These are phyloP conservation scores for Margaritifera margaritifera DNA, from an alignment of 2,888 invertebrate genomes.

Conservation along the genomic window DNA sequence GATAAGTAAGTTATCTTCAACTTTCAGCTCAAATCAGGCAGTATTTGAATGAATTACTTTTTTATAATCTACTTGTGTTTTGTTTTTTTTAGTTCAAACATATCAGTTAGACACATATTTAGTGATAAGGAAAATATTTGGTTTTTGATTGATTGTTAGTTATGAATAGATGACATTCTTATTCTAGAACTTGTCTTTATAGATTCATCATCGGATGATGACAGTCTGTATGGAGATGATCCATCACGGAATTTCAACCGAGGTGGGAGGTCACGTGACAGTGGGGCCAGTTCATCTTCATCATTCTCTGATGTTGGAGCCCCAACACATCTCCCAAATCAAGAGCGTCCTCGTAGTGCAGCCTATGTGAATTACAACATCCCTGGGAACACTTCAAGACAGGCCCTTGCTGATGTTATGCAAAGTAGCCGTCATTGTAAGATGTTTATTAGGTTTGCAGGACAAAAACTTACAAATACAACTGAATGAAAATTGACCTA, in stretches of 20 bases:
- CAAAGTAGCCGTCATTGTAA: constrained; percentile 72
- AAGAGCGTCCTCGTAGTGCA: constrained; percentile 58
- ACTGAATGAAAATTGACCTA: too few relatives aligned
- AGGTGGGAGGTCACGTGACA: constrained; percentile 58
- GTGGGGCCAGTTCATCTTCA: constrained; percentile 63
- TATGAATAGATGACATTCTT: too few relatives aligned
- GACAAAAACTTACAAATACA: too few relatives aligned
- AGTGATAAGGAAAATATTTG: too few relatives aligned
- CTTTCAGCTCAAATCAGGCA: too few relatives aligned
- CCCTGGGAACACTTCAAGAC: constrained; percentile 77
- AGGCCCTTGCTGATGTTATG: constrained; percentile 80
- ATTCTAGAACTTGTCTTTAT: constrained; percentile 5
- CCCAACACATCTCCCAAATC: constrained; percentile 38
- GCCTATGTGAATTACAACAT: constrained; percentile 68
- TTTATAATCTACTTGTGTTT: too few relatives aligned
- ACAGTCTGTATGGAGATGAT: constrained; percentile 67
- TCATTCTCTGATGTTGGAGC: constrained; percentile 59
- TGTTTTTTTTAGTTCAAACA: too few relatives aligned
- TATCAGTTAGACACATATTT: too few relatives aligned
- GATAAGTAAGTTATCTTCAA: too few relatives aligned
- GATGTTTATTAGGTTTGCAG: constrained; percentile 4
- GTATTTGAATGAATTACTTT: too few relatives aligned
- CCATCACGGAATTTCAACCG: constrained; percentile 57
- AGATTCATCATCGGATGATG: constrained; percentile 70
- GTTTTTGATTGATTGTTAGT: too few relatives aligned